Conservation (phyloP, 2,113 vertebrate species). For the Hypocryptadius cinnamomeus region DNA sequence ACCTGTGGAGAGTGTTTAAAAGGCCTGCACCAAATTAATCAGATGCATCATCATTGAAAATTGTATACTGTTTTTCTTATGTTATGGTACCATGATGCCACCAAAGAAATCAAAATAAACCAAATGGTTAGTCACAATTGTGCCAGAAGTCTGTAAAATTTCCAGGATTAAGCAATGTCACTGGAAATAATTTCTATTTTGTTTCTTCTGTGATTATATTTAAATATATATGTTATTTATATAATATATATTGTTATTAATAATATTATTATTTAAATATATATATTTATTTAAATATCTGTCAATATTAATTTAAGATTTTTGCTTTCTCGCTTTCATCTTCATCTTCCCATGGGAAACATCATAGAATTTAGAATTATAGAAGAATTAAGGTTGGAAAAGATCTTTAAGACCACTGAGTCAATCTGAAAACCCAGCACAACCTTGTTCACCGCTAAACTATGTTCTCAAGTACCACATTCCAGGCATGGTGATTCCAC, state of each 20-base stretch:
- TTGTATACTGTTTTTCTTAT: background rate
- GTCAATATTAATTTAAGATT: background rate
- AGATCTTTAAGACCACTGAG: background rate
- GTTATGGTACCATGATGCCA: no score
- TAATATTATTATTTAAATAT: no score
- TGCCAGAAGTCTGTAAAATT: background rate
- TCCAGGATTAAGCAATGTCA: background rate
- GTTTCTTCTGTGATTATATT: background rate
- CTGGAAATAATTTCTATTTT: background rate
- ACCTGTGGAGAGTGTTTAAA: background rate
- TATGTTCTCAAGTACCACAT: background rate
- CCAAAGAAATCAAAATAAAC: background rate
- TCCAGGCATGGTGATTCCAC: background rate
- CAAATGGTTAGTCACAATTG: background rate
- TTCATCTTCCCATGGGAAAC: background rate
- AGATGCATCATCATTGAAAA: background rate
- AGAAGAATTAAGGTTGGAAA: background rate
- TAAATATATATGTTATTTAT: no score
- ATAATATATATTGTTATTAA: no score
- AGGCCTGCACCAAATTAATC: background rate
- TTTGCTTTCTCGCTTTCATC: background rate
- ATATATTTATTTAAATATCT: background rate
- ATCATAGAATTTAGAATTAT: background rate
- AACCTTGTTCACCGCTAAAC: background rate
- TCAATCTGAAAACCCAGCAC: background rate